Evolutionary conservation across 2,113 vertebrate species (phyloP).

Genomic region (Leiothrix lutea): DNA sequence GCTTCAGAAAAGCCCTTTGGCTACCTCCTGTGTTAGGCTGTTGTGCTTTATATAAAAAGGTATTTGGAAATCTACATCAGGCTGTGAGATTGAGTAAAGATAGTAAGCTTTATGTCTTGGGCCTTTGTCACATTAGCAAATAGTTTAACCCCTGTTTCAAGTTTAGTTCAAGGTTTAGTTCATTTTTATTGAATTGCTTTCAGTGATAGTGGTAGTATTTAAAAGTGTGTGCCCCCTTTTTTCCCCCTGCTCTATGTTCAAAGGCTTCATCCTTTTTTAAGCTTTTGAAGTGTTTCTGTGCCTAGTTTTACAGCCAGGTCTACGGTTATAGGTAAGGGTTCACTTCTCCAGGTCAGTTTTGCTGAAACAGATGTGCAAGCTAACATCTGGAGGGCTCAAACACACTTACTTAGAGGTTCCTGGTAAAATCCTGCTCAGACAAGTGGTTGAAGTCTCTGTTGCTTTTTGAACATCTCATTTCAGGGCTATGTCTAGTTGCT

Average conservation of each 20-base stretch:
- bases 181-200: not conserved
- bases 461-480: not conserved
- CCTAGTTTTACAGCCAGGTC: not conserved
- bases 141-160: not conserved
- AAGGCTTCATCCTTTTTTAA: not conserved
- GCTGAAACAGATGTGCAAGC: not conserved
- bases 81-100: not conserved
- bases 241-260: not conserved
- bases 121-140: not conserved
- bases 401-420: not conserved
- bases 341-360: not conserved
- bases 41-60: not conserved
- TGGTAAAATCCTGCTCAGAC: not conserved
- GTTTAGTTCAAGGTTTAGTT: not conserved
- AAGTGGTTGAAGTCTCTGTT: not conserved
- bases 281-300: not conserved
- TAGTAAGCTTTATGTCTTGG: not conserved
- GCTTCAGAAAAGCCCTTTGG: not conserved
- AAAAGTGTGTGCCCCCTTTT: fast-evolving
- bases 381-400: not conserved
- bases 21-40: not conserved
- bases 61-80: not conserved
- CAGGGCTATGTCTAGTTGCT: not conserved
- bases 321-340: not conserved
- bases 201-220: not conserved